Evolutionary conservation across 1,140 invertebrate genomes (phyloP).

Genomic region (Drosophila pseudoananassae): DNA sequence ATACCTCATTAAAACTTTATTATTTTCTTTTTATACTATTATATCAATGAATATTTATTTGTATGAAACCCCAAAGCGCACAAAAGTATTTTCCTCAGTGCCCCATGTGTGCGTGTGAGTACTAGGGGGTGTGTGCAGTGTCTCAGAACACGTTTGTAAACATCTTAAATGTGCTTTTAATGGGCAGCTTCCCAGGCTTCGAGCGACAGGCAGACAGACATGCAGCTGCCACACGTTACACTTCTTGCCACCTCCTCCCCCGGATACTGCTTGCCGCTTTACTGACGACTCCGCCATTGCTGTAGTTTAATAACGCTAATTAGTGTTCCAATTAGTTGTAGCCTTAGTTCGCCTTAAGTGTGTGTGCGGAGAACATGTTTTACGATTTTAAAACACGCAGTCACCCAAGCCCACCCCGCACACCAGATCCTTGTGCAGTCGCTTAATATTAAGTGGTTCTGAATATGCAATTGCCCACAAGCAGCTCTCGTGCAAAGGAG

Average conservation of each 20-base stretch:
- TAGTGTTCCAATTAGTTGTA: constrained; percentile 78
- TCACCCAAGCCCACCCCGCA: neutral
- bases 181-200: constrained; percentile 63
- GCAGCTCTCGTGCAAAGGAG: constrained; percentile 44
- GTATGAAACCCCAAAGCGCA: no score
- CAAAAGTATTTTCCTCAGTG: constrained; percentile 4
- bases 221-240: constrained; percentile 42
- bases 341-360: constrained; percentile 53
- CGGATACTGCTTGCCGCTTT: constrained; percentile 2
- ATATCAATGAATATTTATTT: no score
- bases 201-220: constrained; percentile 31
- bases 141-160: constrained; percentile 80
- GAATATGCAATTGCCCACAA: constrained; percentile 29
- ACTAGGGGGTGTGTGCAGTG: constrained; percentile 39
- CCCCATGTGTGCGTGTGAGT: constrained; percentile 9
- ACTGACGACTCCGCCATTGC: constrained; percentile 37
- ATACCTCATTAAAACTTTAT: no score
- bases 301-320: constrained; percentile 81
- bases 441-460: constrained; percentile 55
- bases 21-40: no score
- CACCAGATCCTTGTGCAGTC: constrained; percentile 32
- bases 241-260: neutral
- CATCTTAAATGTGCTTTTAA: constrained; percentile 83
- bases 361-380: constrained; percentile 38
- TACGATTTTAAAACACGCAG: constrained; percentile 68